Evolutionary conservation across 2,888 invertebrate species (phyloP), one percentile per base, ranked within the genome.

Genomic region (Bibio marci): DNA sequence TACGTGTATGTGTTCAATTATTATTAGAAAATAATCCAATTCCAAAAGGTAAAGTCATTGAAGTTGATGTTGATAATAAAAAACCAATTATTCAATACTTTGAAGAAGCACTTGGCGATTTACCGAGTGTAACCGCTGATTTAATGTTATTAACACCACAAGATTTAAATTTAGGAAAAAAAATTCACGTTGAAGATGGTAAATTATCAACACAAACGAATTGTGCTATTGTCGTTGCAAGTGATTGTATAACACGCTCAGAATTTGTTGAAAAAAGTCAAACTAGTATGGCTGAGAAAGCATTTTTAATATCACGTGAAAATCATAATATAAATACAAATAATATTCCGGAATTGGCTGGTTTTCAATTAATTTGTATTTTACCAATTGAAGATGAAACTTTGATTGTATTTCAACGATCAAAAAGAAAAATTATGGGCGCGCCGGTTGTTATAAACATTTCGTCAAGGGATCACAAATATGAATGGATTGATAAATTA

Each of bases 121-220:
- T 78, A 30, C 81, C 82, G 0, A 53, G 80, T 11, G 66, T 80
- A 4, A 76, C 79, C 47, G 71, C 78, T 0, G 76, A 80, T 35
- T 61, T 77, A 1, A 59, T 67, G 37, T 56, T 81, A 1, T 52
- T 77, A 3, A 54, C 56, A 0, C 38, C 46, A 3, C 49, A 52
- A 39, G 49, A 50, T 4, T 26, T 41, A 8, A 14, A 31, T 26
- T 25, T 41, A 10, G 37, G 40, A 5, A 51, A 66, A 25, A 51
- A 66, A 25, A 62, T 80, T 1, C 67, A 66, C 3, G 62, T 77
- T 0, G 71, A 73, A 45, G 72, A 77, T 38, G 74, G 71, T 43
- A 74, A 74, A 48, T 33, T 79, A 1, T 47, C 59, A 0, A 46
- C 53, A 2, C 54, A 56, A 41, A 46, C 50, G 0, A 58, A 58